phyloP scores from a whole-genome alignment of 1,140 invertebrate species.

The Saxidomus purpurata region DNA sequence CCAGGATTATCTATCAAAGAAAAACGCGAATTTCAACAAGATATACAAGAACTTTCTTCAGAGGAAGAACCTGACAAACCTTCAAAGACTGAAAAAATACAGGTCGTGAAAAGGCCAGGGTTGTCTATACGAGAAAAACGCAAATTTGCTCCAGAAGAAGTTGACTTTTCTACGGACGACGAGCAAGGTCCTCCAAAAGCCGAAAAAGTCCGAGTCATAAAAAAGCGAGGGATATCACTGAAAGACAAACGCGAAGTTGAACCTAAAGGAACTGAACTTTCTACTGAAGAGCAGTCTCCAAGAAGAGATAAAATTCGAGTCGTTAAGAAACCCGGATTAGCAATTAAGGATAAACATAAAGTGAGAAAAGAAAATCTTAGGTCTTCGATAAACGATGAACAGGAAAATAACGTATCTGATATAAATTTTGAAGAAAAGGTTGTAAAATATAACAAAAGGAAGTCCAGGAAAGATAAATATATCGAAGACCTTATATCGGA shows the following conservation, averaged over 20 bases:
- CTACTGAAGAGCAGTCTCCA: neutral
- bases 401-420: neutral
- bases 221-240: neutral
- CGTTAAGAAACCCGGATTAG: slow-evolving; percentile 19
- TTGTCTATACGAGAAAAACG: slow-evolving; percentile 8
- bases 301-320: neutral
- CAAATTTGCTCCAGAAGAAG: neutral
- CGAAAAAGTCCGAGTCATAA: neutral
- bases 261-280: neutral
- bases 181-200: neutral
- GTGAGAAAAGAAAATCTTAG: neutral
- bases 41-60: neutral
- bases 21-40: neutral
- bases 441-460: neutral
- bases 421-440: neutral
- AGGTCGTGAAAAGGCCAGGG: slow-evolving; percentile 6
- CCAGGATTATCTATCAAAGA: neutral
- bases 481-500: neutral
- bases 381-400: neutral
- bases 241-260: neutral
- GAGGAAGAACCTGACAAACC: neutral
- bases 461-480: slow-evolving; percentile 1
- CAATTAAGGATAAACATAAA: neutral
- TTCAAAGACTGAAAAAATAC: neutral
- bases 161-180: neutral